Base-by-base conservation (phyloP, 1,140 invertebrate genomes). In the Drosophila quadrilineata region DNA sequence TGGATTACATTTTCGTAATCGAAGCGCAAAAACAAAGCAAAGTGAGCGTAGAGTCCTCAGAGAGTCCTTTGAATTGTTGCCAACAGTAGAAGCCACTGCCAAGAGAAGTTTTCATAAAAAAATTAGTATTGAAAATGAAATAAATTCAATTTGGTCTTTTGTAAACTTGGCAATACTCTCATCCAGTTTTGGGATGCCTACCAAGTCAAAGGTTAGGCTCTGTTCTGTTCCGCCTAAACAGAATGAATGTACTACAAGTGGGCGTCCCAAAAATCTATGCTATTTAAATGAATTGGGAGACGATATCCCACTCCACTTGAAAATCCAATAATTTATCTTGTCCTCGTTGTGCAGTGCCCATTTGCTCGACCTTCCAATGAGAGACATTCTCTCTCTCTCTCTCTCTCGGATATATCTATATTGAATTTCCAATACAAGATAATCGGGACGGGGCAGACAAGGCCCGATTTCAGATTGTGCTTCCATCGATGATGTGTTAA, bases 241-340 rank as follows among this genome's bases (percentile, higher is more conserved):
- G 53, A 82, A 75, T 80, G 71, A 75, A 82, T 82, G n/a, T n/a
- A 75, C 54, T 71, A 62, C 56, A 53, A 80, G 62, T 67, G 75
- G 75, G 75, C 75, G 75, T 54, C 21, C 24, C n/a, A n/a, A n/a
- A n/a, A n/a, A n/a, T n/a, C n/a, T n/a, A n/a, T n/a, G n/a, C n/a
- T n/a, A n/a, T n/a, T n/a, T n/a, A n/a, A n/a, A n/a, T n/a, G n/a
- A n/a, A n/a, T n/a, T n/a, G n/a, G n/a, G n/a, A n/a, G n/a, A 12
- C 31, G 14, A 12, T 35, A 14, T 12, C 31, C 31, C 31, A 5
- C 3, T 12, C 10, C 10, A 1, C 9, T 28, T 28, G 4, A 28
- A 28, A 35, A 35, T 14, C 5, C 1, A 12, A 35, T 35, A 12
- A 35, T 75, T 80, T 75, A 80, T 80, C 49, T 75, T 31, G 6